Evolutionary conservation across 2,888 invertebrate species (phyloP).

Genomic region (Torymus texanus): DNA sequence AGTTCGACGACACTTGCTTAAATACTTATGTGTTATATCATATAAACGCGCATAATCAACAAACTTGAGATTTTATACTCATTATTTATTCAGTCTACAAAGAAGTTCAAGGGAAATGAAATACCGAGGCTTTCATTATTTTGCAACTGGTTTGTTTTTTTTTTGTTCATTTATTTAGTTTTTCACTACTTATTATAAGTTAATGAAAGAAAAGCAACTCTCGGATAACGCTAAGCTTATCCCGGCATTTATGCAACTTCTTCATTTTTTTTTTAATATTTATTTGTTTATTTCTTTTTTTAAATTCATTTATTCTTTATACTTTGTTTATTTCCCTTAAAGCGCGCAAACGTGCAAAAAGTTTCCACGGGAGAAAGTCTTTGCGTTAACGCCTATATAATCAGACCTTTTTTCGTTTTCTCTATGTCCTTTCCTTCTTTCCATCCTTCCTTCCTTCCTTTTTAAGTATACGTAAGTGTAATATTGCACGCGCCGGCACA

Average conservation of each 20-base stretch:
- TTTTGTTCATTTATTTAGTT: conserved; percentile 27
- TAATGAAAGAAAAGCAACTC: conserved; percentile 51
- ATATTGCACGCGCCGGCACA: conserved; percentile 75
- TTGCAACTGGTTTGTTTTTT: too few species aligned
- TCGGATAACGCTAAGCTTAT: conserved; percentile 51
- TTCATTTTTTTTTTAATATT: conserved; percentile 5
- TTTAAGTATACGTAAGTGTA: conserved; percentile 52
- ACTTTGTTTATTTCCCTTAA: conserved; percentile 14
- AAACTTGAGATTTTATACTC: conserved; percentile 47
- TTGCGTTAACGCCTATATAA: conserved; percentile 31
- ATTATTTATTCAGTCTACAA: conserved; percentile 53
- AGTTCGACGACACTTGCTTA: conserved; percentile 52
- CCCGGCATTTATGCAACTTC: conserved; percentile 49
- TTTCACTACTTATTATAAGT: conserved; percentile 51
- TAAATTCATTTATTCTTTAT: conserved; percentile 11
- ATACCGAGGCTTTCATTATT: conserved; percentile 18
- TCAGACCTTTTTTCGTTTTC: conserved; percentile 38
- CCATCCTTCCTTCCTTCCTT: conserved; percentile 9
- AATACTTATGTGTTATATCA: conserved; percentile 45
- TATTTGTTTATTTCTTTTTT: conserved; percentile 10
- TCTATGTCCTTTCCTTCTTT: background rate
- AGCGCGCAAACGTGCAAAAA: conserved; percentile 33
- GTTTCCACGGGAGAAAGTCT: conserved; percentile 37
- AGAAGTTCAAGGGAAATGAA: conserved; percentile 44
- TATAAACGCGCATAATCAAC: conserved; percentile 55